phyloP scores from a whole-genome alignment of 2,888 invertebrate genomes.

The Tyria jacobaeae region DNA sequence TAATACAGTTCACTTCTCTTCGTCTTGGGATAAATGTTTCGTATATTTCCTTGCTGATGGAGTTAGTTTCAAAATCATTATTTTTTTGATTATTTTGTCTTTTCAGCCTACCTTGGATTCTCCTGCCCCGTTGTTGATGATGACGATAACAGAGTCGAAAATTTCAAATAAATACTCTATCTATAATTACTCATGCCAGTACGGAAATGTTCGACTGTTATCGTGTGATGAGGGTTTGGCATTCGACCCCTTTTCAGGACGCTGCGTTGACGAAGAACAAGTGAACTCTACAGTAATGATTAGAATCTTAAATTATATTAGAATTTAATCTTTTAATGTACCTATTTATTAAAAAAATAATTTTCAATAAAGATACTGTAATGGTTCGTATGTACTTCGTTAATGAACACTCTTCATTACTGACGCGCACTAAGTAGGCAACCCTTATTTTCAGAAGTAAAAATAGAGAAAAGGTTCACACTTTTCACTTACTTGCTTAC shows the following conservation, averaged over 20 bases:
- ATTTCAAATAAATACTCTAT: conserved; percentile 59
- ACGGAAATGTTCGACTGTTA: conserved; percentile 63
- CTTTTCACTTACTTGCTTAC: too few species aligned
- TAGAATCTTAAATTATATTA: background rate
- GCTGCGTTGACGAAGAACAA: conserved; percentile 13
- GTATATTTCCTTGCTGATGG: background rate
- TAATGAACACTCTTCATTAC: background rate
- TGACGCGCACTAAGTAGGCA: background rate
- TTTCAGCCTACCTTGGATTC: conserved; percentile 69
- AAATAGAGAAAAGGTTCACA: too few species aligned
- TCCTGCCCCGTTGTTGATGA: conserved; percentile 54
- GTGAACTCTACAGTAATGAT: conserved; percentile 7
- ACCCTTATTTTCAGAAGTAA: too few species aligned
- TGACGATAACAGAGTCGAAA: conserved; percentile 51
- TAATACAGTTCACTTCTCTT: too few species aligned
- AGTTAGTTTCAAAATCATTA: background rate
- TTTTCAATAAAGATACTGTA: background rate
- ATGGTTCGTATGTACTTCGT: background rate
- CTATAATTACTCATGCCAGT: conserved; percentile 68
- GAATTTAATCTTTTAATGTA: background rate
- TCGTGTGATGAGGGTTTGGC: conserved; percentile 69
- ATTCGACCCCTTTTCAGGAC: conserved; percentile 55
- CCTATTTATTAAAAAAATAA: background rate
- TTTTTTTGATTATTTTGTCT: conserved; percentile 73
- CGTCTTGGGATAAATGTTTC: too few species aligned